phyloP scores from a whole-genome alignment of 1,140 invertebrate species.

The Trichoplusia ni region DNA sequence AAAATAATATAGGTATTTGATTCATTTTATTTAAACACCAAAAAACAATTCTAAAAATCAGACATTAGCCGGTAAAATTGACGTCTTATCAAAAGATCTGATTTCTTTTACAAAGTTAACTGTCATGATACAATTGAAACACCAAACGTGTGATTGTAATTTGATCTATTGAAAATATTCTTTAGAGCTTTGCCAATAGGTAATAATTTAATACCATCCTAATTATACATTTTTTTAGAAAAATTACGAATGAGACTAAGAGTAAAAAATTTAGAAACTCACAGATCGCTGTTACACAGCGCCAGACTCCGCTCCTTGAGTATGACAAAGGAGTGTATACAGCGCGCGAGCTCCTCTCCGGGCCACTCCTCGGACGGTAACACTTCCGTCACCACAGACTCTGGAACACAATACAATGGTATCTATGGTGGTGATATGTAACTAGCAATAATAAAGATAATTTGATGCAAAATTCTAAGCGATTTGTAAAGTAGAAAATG shows the following conservation, averaged over 20 bases:
- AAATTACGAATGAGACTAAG: neutral
- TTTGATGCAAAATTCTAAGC: neutral
- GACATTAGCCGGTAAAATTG: too few species aligned
- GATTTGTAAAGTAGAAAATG: too few species aligned
- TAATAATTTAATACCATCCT: too few species aligned
- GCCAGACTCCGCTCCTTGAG: slow-evolving; percentile 81
- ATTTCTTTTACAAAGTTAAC: too few species aligned
- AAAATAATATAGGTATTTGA: slow-evolving; percentile 37
- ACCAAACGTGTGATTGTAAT: too few species aligned
- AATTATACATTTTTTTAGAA: neutral
- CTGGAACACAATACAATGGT: slow-evolving; percentile 29
- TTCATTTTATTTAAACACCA: neutral
- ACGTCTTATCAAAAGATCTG: too few species aligned
- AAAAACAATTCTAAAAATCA: too few species aligned
- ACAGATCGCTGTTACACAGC: slow-evolving; percentile 84
- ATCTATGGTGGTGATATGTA: too few species aligned
- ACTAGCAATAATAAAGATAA: neutral
- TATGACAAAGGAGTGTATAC: slow-evolving; percentile 83
- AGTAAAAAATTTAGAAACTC: slow-evolving; percentile 58
- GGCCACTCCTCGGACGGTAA: slow-evolving; percentile 83
- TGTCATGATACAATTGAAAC: too few species aligned
- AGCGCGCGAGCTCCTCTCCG: slow-evolving; percentile 83
- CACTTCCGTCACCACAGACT: slow-evolving; percentile 51
- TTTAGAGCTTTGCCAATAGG: too few species aligned
- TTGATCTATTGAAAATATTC: too few species aligned